A percentile compares a stretch with the other conserved stretches of the same genome.
Conservation (phyloP, 2,797 vertebrate genomes). For the Alfaro cultratus region DNA sequence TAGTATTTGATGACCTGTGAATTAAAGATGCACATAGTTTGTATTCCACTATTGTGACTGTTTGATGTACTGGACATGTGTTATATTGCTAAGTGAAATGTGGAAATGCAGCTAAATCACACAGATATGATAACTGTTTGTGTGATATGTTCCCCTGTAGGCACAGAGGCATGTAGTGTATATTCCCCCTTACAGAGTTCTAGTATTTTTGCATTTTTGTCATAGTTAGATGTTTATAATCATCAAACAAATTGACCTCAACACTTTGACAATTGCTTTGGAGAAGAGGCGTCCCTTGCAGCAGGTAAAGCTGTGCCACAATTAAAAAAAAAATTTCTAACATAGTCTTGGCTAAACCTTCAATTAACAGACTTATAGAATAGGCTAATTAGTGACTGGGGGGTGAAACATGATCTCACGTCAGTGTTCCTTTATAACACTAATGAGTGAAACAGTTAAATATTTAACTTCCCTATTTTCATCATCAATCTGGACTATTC, state of each 20-base stretch:
- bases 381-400: background rate
- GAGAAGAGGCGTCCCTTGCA: background rate
- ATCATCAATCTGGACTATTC: constrained; percentile 47
- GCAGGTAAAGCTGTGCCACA: background rate
- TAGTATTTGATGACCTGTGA: background rate
- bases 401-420: constrained; percentile 3
- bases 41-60: background rate
- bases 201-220: background rate
- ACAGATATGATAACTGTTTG: background rate
- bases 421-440: background rate
- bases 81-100: background rate
- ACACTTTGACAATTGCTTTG: background rate
- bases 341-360: background rate
- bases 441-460: constrained; percentile 30
- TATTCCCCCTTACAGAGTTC: background rate
- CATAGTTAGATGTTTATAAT: background rate
- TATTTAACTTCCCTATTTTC: constrained; percentile 36
- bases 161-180: background rate
- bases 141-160: background rate
- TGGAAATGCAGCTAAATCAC: background rate
- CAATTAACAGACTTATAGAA: background rate
- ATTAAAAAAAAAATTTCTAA: background rate
- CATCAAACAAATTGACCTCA: background rate
- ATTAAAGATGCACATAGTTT: background rate
- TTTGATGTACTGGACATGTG: background rate